Percentiles rank a stretch among this genome's conserved stretches.
phyloP scores from a whole-genome alignment of 2,888 invertebrate genomes.

The Orgyia antiqua region DNA sequence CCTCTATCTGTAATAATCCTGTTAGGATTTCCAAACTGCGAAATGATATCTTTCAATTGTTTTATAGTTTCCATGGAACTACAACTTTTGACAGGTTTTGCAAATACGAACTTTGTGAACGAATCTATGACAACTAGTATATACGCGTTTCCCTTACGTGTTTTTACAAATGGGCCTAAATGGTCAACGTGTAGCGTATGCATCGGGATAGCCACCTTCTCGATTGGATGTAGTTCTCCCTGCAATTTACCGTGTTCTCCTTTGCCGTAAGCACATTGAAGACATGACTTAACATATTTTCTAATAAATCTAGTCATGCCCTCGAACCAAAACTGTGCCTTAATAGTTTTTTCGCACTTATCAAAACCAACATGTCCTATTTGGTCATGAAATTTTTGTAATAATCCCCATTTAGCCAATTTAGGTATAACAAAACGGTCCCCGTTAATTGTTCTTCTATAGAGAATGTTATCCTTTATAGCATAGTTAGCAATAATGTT shows the following conservation, averaged over 20 bases:
- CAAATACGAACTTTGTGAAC: constrained; percentile 1
- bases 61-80: not conserved
- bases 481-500: no score
- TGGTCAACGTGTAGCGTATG: not conserved
- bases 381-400: constrained; percentile 4
- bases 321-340: not conserved
- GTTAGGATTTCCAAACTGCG: constrained; percentile 1
- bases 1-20: constrained; percentile 1
- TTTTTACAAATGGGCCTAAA: constrained; percentile 2
- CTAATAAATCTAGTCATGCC: not conserved
- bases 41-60: not conserved
- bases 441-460: not conserved
- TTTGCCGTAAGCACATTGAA: not conserved
- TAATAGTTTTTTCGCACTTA: constrained; percentile 3
- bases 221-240: constrained; percentile 1
- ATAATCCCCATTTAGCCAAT: not conserved
- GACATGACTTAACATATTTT: not conserved
- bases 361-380: constrained; percentile 4
- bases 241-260: not conserved
- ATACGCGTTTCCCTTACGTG: not conserved
- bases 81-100: constrained; percentile 2
- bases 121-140: constrained; percentile 2
- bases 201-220: not conserved
- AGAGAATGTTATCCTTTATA: no score
- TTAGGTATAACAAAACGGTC: constrained; percentile 9